phyloP scores from a whole-genome alignment of 2,797 vertebrate species.

The Pangasius krempfi region DNA sequence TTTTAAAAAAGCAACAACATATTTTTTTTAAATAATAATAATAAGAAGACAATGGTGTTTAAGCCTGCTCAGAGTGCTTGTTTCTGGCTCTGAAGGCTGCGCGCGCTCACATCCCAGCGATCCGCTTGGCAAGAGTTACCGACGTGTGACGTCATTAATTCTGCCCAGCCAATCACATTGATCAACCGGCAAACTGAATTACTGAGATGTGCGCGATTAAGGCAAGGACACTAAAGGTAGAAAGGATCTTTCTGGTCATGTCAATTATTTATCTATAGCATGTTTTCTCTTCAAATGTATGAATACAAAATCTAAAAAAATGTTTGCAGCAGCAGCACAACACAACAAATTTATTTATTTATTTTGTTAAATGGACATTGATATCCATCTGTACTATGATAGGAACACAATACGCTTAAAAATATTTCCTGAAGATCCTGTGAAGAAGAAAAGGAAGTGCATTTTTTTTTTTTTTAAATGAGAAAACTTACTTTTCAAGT shows the following conservation, averaged over 20 bases:
- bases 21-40: not conserved
- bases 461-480: too few relatives aligned
- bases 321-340: too few relatives aligned
- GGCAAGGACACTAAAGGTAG: not conserved
- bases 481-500: not conserved
- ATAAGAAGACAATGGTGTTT: not conserved
- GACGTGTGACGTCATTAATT: constrained; percentile 13
- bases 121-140: constrained; percentile 3
- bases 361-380: not conserved
- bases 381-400: not conserved
- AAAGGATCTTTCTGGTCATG: not conserved
- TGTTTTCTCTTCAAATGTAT: not conserved
- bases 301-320: too few relatives aligned
- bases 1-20: not conserved
- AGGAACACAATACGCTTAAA: not conserved
- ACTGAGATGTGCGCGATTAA: too few relatives aligned
- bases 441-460: not conserved
- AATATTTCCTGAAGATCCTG: not conserved
- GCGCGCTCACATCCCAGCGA: constrained; percentile 1
- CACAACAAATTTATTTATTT: too few relatives aligned
- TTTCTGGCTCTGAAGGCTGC: not conserved
- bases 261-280: not conserved
- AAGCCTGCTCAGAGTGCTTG: not conserved
- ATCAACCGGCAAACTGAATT: not conserved
- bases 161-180: not conserved